Evolutionary conservation across 2,797 vertebrate species (phyloP).

Genomic region (Manis pentadactyla): DNA sequence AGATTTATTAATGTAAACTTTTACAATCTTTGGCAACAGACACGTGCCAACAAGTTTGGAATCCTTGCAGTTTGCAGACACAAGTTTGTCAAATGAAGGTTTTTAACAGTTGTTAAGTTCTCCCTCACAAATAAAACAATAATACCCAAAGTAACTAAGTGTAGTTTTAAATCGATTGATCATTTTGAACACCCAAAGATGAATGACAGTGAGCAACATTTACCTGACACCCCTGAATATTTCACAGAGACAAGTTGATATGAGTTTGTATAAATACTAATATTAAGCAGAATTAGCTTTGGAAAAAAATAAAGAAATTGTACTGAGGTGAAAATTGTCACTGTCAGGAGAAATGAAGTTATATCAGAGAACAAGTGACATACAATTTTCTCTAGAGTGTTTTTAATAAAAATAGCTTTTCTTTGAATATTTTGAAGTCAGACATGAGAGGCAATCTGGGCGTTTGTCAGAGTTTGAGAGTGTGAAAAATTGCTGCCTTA

Average conservation of each 20-base stretch:
- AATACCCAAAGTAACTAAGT: slow-evolving; percentile 84
- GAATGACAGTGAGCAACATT: slow-evolving; percentile 92
- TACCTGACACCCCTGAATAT: slow-evolving; percentile 91
- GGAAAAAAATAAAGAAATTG: slow-evolving; percentile 92
- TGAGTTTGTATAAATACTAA: slow-evolving; percentile 93
- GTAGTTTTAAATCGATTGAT: slow-evolving; percentile 89
- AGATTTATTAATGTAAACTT: slow-evolving; percentile 83
- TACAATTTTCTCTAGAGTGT: slow-evolving; percentile 94
- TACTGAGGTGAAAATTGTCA: slow-evolving; percentile 93
- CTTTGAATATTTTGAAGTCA: slow-evolving; percentile 95
- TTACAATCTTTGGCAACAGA: slow-evolving; percentile 78
- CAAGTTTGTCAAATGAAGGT: slow-evolving; percentile 78
- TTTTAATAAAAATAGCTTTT: slow-evolving; percentile 96
- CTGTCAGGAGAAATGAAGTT: slow-evolving; percentile 94
- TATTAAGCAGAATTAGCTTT: slow-evolving; percentile 93
- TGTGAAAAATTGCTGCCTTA: slow-evolving; percentile 94
- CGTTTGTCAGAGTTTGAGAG: slow-evolving; percentile 93
- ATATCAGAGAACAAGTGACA: slow-evolving; percentile 94
- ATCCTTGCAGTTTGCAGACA: slow-evolving; percentile 69
- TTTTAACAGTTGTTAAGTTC: slow-evolving; percentile 84
- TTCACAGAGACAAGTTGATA: slow-evolving; percentile 93
- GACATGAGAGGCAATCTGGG: slow-evolving; percentile 95
- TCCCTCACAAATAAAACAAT: slow-evolving; percentile 88
- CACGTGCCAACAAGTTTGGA: slow-evolving; percentile 76
- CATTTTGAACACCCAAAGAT: slow-evolving; percentile 88